Evolutionary conservation across 2,797 vertebrate species (phyloP), one percentile per base, ranked within the genome.

Genomic region (Coilia nasus): DNA sequence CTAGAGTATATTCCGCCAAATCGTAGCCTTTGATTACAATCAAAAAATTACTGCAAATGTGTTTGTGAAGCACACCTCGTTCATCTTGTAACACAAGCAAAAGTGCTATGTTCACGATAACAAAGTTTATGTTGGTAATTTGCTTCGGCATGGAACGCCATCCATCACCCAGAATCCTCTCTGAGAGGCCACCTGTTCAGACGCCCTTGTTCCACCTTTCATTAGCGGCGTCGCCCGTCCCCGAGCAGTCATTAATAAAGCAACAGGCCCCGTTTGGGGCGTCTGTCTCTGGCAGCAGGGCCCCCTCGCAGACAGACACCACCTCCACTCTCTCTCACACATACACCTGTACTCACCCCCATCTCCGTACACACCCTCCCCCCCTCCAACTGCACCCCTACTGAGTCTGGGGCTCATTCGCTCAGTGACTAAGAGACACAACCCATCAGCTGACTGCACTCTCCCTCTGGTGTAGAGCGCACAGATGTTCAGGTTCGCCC

Each of bases 121-220:
- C 35, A 78, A 78, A 78, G 81, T 31, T 85, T 19, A 87, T 71
- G 81, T 80, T 81, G 59, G 80, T 83, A 78, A 78, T 84, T 87
- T 87, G 81, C 59, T 87, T 82, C 82, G 57, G 67, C 47, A 85
- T 57, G 83, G 83, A 35, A 83, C 57, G 85, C 87, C 88, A 87
- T 91, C 89, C 75, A 88, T 92, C 91, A 91, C 81, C n/a, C 47
- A 82, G 87, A 83, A 86, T 86, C 85, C 86, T 88, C 80, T 89
- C 86, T 87, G 88, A 82, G 86, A 81, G 84, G 87, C 89, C 89
- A 91, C 89, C 91, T 92, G 91, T 89, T 92, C 88, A 82, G 83
- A 59, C 35, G 82, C 84, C 75, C 64, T 50, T 83, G 80, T 81
- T 85, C 60, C 71, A 83, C 87, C 88, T 89, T 87, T 90, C 86